Base-by-base conservation (phyloP, 2,888 invertebrate genomes). In the Augochlorella aurata region DNA sequence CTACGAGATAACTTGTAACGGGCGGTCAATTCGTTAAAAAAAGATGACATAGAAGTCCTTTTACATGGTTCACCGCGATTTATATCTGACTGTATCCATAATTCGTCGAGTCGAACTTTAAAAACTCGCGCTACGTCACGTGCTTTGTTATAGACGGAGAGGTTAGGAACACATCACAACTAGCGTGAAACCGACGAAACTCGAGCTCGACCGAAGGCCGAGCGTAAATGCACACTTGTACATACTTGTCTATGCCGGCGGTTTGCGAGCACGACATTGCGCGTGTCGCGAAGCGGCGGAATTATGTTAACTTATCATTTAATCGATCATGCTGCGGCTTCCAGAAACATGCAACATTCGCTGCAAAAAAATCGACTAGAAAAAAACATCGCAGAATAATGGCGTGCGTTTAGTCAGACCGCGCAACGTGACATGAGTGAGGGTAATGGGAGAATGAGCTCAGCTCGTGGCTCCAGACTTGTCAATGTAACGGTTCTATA, bases 381-480 rank as follows among this genome's bases (percentile, higher is more conserved):
- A 16, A 24, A 8, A 69, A 70, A 47, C 21, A 50, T 8, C 21
- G 16, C 12, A 18, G 29, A 58, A 24, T 45, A 69, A 68, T 73
- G 70, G 49, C 29, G 58, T 70, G 66, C 49, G 47, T 72, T 70
- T 67, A 74, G 21, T 7, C 61, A 54, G 38, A 18, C 45, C 44
- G 69, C 54, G 80, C 85, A 87, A 88, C 84, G 82, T 83, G 76
- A 88, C 49, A 76, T 70, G 77, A 68, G 85, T 70, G 81, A 82
- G 74, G 77, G 83, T 80, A 83, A 77, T 29, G 67, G 72, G 74
- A 78, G 84, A 79, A 79, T 77, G 83, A 82, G 80, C 81, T 88
- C 87, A 81, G 83, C 81, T 79, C 79, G 73, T 69, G 77, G 74
- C 73, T 87, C 68, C 69, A 69, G 72, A 70, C 67, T 58, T 77